Conservation (phyloP, 2,888 invertebrate species). For the Timema podura region DNA sequence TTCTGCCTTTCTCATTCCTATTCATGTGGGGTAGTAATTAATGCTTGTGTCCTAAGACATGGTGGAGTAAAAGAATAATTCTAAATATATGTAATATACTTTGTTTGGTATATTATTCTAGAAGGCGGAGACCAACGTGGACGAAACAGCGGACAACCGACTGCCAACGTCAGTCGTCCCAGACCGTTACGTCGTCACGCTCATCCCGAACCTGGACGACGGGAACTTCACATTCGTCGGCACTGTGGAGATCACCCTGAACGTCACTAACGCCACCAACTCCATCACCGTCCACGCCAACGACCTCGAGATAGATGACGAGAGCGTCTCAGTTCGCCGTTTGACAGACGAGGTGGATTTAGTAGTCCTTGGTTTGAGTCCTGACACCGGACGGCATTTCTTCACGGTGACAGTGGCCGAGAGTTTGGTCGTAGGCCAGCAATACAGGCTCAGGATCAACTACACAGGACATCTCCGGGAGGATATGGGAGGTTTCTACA, state of each 20-base stretch:
- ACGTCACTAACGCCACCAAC: conserved; percentile 56
- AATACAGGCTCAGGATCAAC: conserved; percentile 23
- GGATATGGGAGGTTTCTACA: conserved; percentile 33
- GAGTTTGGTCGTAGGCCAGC: neutral
- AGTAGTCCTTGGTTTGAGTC: neutral
- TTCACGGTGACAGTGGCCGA: conserved; percentile 53
- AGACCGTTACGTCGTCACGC: conserved; percentile 12
- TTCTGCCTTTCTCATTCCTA: no score
- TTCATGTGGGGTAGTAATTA: no score
- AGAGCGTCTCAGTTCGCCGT: neutral
- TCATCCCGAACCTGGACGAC: conserved; percentile 9
- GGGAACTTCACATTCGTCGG: conserved; percentile 14
- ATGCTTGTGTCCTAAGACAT: no score
- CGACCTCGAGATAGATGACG: conserved; percentile 18
- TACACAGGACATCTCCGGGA: conserved; percentile 29
- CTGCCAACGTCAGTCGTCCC: conserved; percentile 17
- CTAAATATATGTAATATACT: no score
- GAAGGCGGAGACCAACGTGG: no score
- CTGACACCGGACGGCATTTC: conserved; percentile 44
- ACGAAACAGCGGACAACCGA: neutral
- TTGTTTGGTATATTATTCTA: no score
- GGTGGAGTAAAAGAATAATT: no score
- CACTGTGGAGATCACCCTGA: conserved; percentile 41
- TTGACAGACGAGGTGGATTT: neutral
- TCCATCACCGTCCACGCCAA: conserved; percentile 23